These are phyloP conservation scores for Cremastinae sp. DNA, from an alignment of 2,888 invertebrate species.

Conservation along the genomic window DNA sequence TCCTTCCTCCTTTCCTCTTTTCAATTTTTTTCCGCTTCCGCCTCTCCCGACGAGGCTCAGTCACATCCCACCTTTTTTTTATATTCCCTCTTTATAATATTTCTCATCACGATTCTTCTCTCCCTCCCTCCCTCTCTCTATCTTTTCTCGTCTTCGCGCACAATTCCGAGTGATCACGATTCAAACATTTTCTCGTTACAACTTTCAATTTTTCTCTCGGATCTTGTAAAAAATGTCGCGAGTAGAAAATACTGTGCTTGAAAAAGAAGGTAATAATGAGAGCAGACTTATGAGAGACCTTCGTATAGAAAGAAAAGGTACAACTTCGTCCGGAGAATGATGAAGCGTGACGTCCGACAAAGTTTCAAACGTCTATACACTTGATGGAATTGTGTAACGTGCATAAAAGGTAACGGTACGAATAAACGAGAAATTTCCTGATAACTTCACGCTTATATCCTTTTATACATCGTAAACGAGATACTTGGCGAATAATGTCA, in stretches of 20 bases:
- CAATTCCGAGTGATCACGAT: not conserved
- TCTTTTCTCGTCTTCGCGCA: too few species aligned
- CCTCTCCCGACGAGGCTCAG: slow-evolving; percentile 28
- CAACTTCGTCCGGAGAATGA: too few species aligned
- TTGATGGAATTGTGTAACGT: too few species aligned
- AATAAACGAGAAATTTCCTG: slow-evolving; percentile 10
- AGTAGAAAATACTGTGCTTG: too few species aligned
- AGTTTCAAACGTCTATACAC: too few species aligned
- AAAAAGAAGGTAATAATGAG: too few species aligned
- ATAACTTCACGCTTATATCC: not conserved
- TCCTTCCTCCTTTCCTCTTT: slow-evolving; percentile 46
- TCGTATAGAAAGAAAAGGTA: too few species aligned
- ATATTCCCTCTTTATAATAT: slow-evolving; percentile 54
- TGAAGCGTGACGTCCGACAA: too few species aligned
- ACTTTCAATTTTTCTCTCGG: not conserved
- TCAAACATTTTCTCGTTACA: not conserved
- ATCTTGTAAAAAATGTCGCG: too few species aligned
- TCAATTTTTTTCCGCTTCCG: slow-evolving; percentile 14
- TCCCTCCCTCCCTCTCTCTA: not conserved
- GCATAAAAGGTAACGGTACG: too few species aligned
- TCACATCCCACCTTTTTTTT: slow-evolving; percentile 49
- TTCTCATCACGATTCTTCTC: slow-evolving; percentile 43
- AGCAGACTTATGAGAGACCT: too few species aligned
- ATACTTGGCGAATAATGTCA: slow-evolving; percentile 22
- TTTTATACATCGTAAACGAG: not conserved